Conservation (phyloP, 2,888 invertebrate species). For the Parascotia fuliginaria region DNA sequence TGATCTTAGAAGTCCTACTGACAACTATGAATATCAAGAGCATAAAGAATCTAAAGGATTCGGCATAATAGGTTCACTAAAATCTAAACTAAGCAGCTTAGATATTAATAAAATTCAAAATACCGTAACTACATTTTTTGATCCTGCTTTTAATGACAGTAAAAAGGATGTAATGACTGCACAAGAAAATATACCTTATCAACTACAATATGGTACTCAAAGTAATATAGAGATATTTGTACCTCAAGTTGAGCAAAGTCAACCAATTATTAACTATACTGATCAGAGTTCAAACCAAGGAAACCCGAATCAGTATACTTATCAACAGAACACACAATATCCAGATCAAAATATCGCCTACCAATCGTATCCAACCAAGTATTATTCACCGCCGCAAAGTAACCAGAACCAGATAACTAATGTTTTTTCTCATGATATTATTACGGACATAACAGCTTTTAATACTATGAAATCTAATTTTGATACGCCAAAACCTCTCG, state of each 20-base stretch:
- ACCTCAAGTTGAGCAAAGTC: constrained; percentile 43
- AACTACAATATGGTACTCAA: constrained; percentile 36
- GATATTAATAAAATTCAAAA: constrained; percentile 80
- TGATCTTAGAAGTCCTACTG: constrained; percentile 69
- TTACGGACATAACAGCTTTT: background rate
- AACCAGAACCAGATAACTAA: background rate
- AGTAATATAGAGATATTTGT: constrained; percentile 64
- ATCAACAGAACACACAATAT: constrained; percentile 17
- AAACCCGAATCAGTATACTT: constrained; percentile 35
- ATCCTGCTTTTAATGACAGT: constrained; percentile 71
- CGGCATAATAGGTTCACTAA: constrained; percentile 78
- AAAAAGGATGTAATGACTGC: constrained; percentile 43
- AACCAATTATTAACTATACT: constrained; percentile 7
- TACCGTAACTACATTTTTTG: constrained; percentile 79
- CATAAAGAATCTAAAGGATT: constrained; percentile 65
- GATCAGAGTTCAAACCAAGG: constrained; percentile 31
- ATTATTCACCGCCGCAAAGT: background rate
- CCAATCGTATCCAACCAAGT: constrained; percentile 2
- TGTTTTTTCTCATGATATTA: constrained; percentile 1
- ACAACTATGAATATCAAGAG: constrained; percentile 59
- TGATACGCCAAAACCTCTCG: background rate
- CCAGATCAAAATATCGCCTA: background rate
- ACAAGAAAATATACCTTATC: constrained; percentile 42
- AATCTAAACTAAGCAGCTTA: constrained; percentile 75
- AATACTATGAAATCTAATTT: background rate